Evolutionary conservation across 2,888 invertebrate genomes (phyloP).

Genomic region (Cephus runcator): DNA sequence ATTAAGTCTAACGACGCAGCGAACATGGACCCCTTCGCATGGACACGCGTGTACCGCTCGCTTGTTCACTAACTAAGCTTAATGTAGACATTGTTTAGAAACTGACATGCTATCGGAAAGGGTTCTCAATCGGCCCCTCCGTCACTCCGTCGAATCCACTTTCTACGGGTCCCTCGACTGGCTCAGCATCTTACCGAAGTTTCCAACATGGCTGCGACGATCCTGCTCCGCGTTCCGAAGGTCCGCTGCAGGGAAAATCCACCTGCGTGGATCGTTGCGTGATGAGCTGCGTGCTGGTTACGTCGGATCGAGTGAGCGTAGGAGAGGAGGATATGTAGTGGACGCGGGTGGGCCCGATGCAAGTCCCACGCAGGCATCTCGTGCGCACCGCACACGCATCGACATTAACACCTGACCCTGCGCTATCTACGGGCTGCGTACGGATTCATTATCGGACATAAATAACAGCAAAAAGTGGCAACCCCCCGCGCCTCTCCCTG

Average conservation of each 20-base stretch:
- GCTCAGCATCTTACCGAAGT: too few relatives aligned
- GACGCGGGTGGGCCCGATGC: constrained; percentile 29
- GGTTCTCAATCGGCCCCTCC: constrained; percentile 29
- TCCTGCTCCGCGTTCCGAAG: too few relatives aligned
- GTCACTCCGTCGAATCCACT: too few relatives aligned
- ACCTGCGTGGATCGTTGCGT: too few relatives aligned
- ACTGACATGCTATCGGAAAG: constrained; percentile 7
- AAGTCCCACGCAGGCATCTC: constrained; percentile 31
- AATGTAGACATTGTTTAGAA: constrained; percentile 44
- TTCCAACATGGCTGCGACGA: too few relatives aligned
- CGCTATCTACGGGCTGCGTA: constrained; percentile 43
- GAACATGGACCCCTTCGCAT: constrained; percentile 14
- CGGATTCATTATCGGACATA: constrained; percentile 55
- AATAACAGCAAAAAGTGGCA: constrained; percentile 47
- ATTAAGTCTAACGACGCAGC: constrained; percentile 19
- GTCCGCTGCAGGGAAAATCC: too few relatives aligned
- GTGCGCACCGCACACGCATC: constrained; percentile 37
- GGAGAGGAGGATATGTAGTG: neutral
- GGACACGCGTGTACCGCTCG: constrained; percentile 12
- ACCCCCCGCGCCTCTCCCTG: neutral
- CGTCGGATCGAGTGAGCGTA: constrained; percentile 2
- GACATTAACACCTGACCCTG: constrained; percentile 55
- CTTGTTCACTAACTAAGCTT: constrained; percentile 24
- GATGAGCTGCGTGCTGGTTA: too few relatives aligned
- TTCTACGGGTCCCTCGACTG: too few relatives aligned